Percentiles rank a stretch among this genome's conserved stretches.
Conservation (phyloP, 2,113 vertebrate genomes). For the Procavia capensis region DNA sequence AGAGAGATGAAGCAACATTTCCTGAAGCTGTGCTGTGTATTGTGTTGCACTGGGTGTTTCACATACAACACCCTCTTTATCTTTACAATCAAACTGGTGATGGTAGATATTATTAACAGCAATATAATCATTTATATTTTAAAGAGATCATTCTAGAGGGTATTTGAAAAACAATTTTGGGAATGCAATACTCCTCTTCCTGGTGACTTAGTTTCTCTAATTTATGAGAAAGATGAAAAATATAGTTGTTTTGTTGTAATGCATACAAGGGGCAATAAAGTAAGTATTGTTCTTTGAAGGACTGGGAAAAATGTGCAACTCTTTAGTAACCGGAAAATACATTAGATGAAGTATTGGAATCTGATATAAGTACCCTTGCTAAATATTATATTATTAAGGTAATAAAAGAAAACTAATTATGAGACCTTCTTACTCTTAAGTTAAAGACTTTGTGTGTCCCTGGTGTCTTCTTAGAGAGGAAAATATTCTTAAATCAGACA, state of each 20-base stretch:
- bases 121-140: background rate
- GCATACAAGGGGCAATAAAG: background rate
- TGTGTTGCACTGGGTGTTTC: background rate
- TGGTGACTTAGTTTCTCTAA: background rate
- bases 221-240: background rate
- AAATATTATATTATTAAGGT: background rate
- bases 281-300: background rate
- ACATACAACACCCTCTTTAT: background rate
- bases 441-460: background rate
- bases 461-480: background rate
- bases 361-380: background rate
- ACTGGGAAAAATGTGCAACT: background rate
- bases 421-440: background rate
- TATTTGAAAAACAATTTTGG: background rate
- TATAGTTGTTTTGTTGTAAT: slow-evolving; percentile 16
- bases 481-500: background rate
- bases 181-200: background rate
- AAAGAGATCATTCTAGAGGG: background rate
- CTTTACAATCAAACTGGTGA: background rate
- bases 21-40: background rate
- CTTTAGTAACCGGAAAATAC: background rate
- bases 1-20: background rate
- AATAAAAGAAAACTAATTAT: background rate
- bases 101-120: background rate
- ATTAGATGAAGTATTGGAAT: background rate